Evolutionary conservation across 2,888 invertebrate genomes (phyloP).

Genomic region (Caenorhabditis panamensis): DNA sequence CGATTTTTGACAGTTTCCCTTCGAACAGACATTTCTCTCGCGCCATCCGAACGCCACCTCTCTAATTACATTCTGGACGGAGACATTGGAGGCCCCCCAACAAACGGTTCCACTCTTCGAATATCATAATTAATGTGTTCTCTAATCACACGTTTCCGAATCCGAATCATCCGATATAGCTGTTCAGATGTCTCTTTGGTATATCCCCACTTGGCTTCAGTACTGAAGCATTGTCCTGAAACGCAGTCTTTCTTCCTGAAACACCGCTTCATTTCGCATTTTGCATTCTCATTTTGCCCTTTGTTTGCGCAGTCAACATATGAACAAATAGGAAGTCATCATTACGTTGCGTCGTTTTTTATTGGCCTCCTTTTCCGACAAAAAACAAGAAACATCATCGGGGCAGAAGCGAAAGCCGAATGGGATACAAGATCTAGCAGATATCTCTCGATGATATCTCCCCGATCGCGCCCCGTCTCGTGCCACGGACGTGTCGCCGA

Average conservation of each 20-base stretch:
- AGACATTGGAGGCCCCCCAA: no score
- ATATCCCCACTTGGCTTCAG: not conserved
- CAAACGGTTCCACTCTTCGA: slow-evolving; percentile 45
- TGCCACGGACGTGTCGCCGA: slow-evolving; percentile 13
- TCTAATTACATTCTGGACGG: slow-evolving; percentile 43
- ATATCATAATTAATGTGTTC: slow-evolving; percentile 56
- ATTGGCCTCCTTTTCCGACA: slow-evolving; percentile 36
- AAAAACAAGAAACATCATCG: slow-evolving; percentile 40
- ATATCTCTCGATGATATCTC: slow-evolving; percentile 39
- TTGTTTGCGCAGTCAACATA: slow-evolving; percentile 50
- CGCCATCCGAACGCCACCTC: not conserved
- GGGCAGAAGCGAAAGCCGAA: slow-evolving; percentile 6
- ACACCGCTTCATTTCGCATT: slow-evolving; percentile 14
- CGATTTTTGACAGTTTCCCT: slow-evolving; percentile 40
- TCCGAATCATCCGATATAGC: slow-evolving; percentile 34
- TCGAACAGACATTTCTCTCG: slow-evolving; percentile 17
- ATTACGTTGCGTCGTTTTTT: slow-evolving; percentile 28
- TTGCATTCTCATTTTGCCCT: slow-evolving; percentile 12
- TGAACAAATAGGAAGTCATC: slow-evolving; percentile 54
- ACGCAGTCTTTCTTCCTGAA: slow-evolving; percentile 17
- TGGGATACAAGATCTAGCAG: not conserved
- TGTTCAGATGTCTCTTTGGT: slow-evolving; percentile 17
- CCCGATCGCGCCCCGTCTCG: slow-evolving; percentile 1
- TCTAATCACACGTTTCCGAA: slow-evolving; percentile 45
- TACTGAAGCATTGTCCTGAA: not conserved